Evolutionary conservation across 2,113 vertebrate genomes (phyloP).

Genomic region (Sapajus apella): DNA sequence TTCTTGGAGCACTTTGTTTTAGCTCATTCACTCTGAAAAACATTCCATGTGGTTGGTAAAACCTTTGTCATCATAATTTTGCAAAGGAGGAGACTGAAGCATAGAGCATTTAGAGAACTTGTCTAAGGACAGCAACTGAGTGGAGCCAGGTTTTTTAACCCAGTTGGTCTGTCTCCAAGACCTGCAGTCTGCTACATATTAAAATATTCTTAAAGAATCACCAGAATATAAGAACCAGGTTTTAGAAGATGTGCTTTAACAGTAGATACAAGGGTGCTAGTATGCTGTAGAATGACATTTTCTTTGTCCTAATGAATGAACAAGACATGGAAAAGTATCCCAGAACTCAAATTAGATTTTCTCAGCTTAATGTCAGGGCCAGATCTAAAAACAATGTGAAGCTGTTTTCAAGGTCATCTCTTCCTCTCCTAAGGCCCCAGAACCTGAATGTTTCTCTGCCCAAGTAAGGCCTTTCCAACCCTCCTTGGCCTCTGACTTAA

Average conservation of each 20-base stretch:
- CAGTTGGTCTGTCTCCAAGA: background rate
- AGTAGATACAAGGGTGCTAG: too few relatives aligned
- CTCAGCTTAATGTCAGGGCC: background rate
- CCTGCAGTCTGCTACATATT: background rate
- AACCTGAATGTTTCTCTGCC: background rate
- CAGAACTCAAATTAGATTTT: background rate
- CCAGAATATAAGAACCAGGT: background rate
- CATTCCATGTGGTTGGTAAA: background rate
- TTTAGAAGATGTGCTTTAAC: background rate
- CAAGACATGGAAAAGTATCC: background rate
- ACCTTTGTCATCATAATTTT: background rate
- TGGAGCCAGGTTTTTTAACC: background rate
- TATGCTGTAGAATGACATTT: background rate
- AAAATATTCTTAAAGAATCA: background rate
- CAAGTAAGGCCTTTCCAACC: background rate
- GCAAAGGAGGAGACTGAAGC: background rate
- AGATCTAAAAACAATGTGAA: background rate
- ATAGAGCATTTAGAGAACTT: background rate
- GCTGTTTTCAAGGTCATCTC: background rate
- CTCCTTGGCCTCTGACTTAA: background rate
- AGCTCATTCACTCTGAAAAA: background rate
- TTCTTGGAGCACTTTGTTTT: background rate
- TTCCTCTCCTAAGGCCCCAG: background rate
- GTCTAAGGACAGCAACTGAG: background rate
- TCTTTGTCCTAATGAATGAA: background rate